Conservation (phyloP, 1,140 invertebrate genomes). For the Drosophila nigromelanica region DNA sequence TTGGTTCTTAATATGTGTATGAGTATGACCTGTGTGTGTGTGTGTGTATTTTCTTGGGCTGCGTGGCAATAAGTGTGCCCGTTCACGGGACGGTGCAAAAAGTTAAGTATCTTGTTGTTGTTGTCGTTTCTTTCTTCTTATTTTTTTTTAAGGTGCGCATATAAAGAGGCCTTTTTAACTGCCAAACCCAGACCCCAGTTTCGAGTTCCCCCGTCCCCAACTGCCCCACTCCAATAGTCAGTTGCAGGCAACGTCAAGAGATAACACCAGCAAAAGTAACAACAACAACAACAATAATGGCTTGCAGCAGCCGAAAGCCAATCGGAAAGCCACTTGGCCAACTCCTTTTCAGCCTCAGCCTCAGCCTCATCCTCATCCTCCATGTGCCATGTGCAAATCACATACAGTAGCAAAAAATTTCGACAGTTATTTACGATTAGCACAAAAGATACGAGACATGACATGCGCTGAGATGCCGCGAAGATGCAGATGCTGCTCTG, state of each 20-base stretch:
- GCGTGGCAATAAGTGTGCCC: slow-evolving; percentile 78
- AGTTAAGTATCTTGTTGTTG: slow-evolving; percentile 75
- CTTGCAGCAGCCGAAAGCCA: slow-evolving; percentile 47
- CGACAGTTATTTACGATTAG: slow-evolving; percentile 83
- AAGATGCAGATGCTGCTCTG: slow-evolving; percentile 40
- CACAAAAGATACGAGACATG: slow-evolving; percentile 80
- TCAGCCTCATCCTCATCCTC: slow-evolving; percentile 33
- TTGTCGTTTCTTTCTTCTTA: slow-evolving; percentile 10
- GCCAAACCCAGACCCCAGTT: slow-evolving; percentile 34
- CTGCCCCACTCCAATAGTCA: slow-evolving; percentile 1
- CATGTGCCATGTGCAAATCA: slow-evolving; percentile 70
- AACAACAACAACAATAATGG: slow-evolving; percentile 33
- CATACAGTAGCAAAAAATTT: slow-evolving; percentile 83
- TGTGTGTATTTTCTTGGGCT: slow-evolving; percentile 42
- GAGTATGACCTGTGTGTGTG: slow-evolving; percentile 37
- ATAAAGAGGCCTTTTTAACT: slow-evolving; percentile 76
- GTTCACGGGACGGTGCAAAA: slow-evolving; percentile 62
- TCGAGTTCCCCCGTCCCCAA: slow-evolving; percentile 2
- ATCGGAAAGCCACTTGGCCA: slow-evolving; percentile 49
- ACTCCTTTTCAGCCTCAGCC: slow-evolving; percentile 55
- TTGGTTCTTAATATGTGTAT: slow-evolving; percentile 47
- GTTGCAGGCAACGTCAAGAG: slow-evolving; percentile 52
- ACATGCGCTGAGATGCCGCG: slow-evolving; percentile 68
- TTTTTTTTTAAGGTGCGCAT: slow-evolving; percentile 70
- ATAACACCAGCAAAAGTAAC: slow-evolving; percentile 48